Evolutionary conservation across 2,888 invertebrate species (phyloP).

Genomic region (Rhamphomyia laevipes): DNA sequence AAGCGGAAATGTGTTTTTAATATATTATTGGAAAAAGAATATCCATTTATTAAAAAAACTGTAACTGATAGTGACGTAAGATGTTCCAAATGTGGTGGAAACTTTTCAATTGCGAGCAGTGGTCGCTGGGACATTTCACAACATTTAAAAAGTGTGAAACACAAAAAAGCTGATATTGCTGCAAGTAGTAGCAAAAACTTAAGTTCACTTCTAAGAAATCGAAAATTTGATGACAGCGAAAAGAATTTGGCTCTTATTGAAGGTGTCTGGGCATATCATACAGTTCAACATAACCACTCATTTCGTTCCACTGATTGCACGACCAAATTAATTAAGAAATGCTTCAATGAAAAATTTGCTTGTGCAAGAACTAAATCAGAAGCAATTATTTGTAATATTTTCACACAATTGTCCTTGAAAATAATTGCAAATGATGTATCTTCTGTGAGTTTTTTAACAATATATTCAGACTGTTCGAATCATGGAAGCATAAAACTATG

Average conservation of each 20-base stretch:
- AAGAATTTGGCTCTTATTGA: slow-evolving; percentile 15
- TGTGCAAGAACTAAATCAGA: too few relatives aligned
- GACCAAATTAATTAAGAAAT: slow-evolving; percentile 3
- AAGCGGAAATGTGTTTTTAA: not conserved
- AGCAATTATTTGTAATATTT: too few relatives aligned
- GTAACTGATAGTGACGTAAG: not conserved
- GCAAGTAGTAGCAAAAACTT: not conserved
- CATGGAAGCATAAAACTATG: slow-evolving; percentile 5
- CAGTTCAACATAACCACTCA: slow-evolving; percentile 15
- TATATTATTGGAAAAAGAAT: not conserved
- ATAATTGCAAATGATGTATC: not conserved
- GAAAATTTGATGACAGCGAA: slow-evolving; percentile 6
- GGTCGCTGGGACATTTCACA: too few relatives aligned
- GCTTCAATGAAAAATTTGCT: too few relatives aligned
- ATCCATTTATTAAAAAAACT: not conserved
- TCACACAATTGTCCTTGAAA: slow-evolving; percentile 4
- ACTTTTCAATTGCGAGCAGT: not conserved
- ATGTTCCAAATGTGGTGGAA: not conserved
- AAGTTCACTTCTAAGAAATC: not conserved
- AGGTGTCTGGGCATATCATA: slow-evolving; percentile 16
- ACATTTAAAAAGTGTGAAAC: too few relatives aligned
- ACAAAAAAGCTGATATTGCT: not conserved
- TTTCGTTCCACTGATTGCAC: slow-evolving; percentile 16
- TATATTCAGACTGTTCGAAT: slow-evolving; percentile 2
- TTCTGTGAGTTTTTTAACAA: not conserved